Evolutionary conservation across 2,888 invertebrate genomes (phyloP).

Genomic region (Elgonia sp.): DNA sequence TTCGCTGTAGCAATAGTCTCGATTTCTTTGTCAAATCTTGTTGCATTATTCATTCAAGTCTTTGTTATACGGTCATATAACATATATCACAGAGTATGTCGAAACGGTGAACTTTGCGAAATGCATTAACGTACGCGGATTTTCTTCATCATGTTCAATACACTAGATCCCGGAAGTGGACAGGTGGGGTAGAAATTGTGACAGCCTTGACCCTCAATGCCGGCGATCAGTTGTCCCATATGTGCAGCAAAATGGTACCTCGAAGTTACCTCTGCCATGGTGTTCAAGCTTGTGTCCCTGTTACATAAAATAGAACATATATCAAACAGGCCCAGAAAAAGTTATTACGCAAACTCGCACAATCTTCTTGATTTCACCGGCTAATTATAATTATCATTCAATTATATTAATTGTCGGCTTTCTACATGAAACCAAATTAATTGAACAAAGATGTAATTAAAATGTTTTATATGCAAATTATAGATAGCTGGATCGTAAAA

Average conservation of each 20-base stretch:
- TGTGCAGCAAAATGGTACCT: constrained; percentile 91
- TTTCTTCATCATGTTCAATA: constrained; percentile 90
- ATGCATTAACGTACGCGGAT: constrained; percentile 85
- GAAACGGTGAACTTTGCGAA: constrained; percentile 34
- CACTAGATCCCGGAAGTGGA: constrained; percentile 89
- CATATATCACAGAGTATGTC: constrained; percentile 79
- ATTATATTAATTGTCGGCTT: constrained; percentile 30
- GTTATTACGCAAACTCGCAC: neutral
- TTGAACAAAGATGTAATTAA: constrained; percentile 15
- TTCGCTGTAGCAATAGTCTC: constrained; percentile 1
- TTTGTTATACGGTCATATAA: constrained; percentile 16
- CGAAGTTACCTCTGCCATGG: constrained; percentile 89
- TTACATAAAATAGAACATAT: constrained; percentile 62
- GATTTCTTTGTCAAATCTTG: neutral
- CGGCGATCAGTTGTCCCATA: constrained; percentile 90
- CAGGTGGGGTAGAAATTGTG: constrained; percentile 91
- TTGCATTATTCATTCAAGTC: constrained; percentile 18
- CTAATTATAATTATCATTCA: constrained; percentile 9
- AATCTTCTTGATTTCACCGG: constrained; percentile 14
- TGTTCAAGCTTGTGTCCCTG: constrained; percentile 90
- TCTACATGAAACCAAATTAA: constrained; percentile 46
- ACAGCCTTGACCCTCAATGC: constrained; percentile 90
- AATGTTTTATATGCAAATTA: neutral
- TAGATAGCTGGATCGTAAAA: neutral
- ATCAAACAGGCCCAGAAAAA: neutral